Evolutionary conservation across 2,113 vertebrate genomes (phyloP).

Genomic region (Mus musculus): GRCm39 chr7:74930001-74930500

Average conservation of each 20-base stretch:
- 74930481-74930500: background rate
- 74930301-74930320: background rate
- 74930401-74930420: background rate
- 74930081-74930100: background rate
- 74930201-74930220: background rate
- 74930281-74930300: background rate
- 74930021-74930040: background rate
- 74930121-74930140: background rate
- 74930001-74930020: background rate
- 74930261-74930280: background rate
- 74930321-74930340: background rate
- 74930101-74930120: background rate
- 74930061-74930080: background rate
- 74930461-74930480: background rate
- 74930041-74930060: background rate
- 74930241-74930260: background rate
- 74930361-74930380: background rate
- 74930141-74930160: background rate
- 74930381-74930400: background rate
- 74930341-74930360: background rate
- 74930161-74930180: background rate
- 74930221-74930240: no score
- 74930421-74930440: background rate
- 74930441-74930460: background rate
- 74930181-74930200: background rate